These are phyloP conservation scores for Hyposoter dolosus DNA, from an alignment of 2,888 invertebrate species.

Conservation along the genomic window DNA sequence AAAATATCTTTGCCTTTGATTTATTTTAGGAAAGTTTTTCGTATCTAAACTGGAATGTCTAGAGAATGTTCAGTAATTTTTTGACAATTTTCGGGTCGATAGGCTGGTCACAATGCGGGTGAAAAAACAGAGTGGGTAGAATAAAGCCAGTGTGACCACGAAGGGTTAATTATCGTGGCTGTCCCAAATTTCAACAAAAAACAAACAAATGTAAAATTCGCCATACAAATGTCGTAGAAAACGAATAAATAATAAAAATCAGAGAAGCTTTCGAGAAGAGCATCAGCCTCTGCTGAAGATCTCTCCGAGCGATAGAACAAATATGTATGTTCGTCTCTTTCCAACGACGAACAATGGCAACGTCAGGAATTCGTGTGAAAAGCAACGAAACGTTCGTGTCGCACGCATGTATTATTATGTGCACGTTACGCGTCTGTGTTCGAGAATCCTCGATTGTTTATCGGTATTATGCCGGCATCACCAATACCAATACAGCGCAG, in stretches of 20 bases:
- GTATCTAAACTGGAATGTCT: too few relatives aligned
- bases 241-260: not conserved
- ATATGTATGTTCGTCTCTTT: conserved; percentile 22
- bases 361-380: conserved; percentile 57
- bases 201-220: too few relatives aligned
- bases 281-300: conserved; percentile 43
- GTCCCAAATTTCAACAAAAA: not conserved
- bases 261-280: conserved; percentile 11
- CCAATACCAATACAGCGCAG: not conserved
- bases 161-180: too few relatives aligned
- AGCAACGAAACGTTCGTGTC: conserved; percentile 42
- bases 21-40: too few relatives aligned
- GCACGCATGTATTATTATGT: conserved; percentile 24
- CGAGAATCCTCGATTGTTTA: conserved; percentile 46
- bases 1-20: too few relatives aligned
- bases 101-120: too few relatives aligned
- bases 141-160: too few relatives aligned
- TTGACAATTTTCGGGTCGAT: too few relatives aligned
- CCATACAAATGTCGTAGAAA: not conserved
- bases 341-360: conserved; percentile 57
- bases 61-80: too few relatives aligned
- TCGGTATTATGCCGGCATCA: conserved; percentile 26
- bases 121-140: too few relatives aligned
- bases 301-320: not conserved
- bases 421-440: conserved; percentile 2